Base-by-base conservation (phyloP, 2,888 invertebrate species). In the Drosophila pegasa region DNA sequence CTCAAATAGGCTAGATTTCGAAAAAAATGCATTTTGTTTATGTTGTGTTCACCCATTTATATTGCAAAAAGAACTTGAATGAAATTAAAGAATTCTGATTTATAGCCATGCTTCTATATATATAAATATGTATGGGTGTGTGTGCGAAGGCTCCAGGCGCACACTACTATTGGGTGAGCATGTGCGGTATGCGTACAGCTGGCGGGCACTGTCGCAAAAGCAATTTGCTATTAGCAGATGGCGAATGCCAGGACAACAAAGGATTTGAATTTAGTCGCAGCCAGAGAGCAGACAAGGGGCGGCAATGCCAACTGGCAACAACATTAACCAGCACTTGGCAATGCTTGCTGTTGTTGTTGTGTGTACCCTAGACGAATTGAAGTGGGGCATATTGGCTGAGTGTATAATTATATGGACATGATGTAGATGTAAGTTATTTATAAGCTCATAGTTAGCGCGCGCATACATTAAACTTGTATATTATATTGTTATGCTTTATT, bases 201-300 rank as follows among this genome's bases (percentile, higher is more conserved):
- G 48, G 56, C 59, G 40, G 73, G 66, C 59, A 71, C 58, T 74
- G 74, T 62, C 33, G 67, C 63, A 61, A 54, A 77, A 71, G 66
- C 74, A 77, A 75, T 66, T 72, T 77, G 50, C 61, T 62, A 58
- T 66, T 51, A 68, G 57, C 73, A 75, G 62, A 56, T 67, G 78
- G 62, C 54, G 48, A 38, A 57, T 54, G 48, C 41, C 63, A 33
- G 37, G 27, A 18, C 48, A 76, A 58, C 77, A 71, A 71, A 68
- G 62, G 65, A 58, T 74, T 75, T 70, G 61, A 69, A 74, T 75
- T 65, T 65, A 61, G 47, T 70, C 65, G 40, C 62, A 60, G 40
- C 20, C 38, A n/a, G 22, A 22, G 50, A 22, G 41, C 33, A 20
- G 33, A 50, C 27, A 51, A 29, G 25, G 33, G 40, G 31, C n/a